These are phyloP conservation scores for Blennius ocellaris DNA, from an alignment of 2,113 vertebrate species.

Conservation along the genomic window DNA sequence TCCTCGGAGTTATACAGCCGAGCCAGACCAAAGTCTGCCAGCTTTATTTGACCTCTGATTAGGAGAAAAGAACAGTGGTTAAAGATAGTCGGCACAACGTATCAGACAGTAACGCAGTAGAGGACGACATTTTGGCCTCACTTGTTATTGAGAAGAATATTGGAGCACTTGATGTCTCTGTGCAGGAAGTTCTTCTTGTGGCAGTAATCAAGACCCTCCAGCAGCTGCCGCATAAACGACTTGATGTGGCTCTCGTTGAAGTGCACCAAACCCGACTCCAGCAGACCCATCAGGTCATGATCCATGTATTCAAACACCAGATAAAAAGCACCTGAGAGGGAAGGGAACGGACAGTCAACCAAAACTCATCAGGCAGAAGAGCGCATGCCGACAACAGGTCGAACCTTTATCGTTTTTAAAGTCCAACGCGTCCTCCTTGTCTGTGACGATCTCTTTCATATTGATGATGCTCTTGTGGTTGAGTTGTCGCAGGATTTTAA, in stretches of 20 bases:
- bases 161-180: constrained; percentile 98
- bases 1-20: constrained; percentile 98
- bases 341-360: background rate
- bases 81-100: background rate
- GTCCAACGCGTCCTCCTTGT: constrained; percentile 98
- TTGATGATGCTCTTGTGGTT: constrained; percentile 98
- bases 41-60: constrained; percentile 94
- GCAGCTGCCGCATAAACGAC: constrained; percentile 97
- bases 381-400: too few relatives aligned
- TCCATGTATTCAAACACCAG: constrained; percentile 99
- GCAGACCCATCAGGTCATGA: constrained; percentile 97
- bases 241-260: constrained; percentile 98
- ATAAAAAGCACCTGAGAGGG: constrained; percentile 91
- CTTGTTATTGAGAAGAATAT: constrained; percentile 98
- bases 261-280: constrained; percentile 97
- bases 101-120: background rate
- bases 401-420: constrained; percentile 98
- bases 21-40: constrained; percentile 97
- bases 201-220: constrained; percentile 98
- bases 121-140: constrained; percentile 46
- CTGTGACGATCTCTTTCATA: constrained; percentile 99
- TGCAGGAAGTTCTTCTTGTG: constrained; percentile 99
- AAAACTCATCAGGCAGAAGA: background rate
- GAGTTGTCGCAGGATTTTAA: constrained; percentile 96
- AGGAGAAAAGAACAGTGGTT: constrained; percentile 32